Conservation (phyloP, 2,888 invertebrate genomes). For the Andrena trimmerana region DNA sequence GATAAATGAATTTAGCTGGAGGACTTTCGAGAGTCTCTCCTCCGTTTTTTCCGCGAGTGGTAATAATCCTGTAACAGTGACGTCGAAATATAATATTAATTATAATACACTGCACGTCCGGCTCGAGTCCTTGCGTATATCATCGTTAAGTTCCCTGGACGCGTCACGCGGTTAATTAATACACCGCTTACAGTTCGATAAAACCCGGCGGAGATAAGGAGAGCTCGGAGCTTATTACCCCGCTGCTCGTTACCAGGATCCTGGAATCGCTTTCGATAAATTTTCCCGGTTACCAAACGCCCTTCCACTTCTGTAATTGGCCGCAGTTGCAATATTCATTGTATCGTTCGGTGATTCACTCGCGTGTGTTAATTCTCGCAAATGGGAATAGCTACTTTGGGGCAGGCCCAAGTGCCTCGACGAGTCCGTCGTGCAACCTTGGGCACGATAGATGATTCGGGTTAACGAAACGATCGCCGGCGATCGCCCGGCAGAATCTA, state of each 20-base stretch:
- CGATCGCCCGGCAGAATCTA: background rate
- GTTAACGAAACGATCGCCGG: background rate
- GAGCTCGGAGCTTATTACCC: background rate
- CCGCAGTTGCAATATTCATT: background rate
- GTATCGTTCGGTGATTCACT: background rate
- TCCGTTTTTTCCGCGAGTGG: constrained; percentile 10
- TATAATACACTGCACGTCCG: background rate
- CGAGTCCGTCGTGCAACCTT: too few species aligned
- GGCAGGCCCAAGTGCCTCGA: too few species aligned
- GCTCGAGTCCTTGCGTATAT: constrained; percentile 21
- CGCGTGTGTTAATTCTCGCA: too few species aligned
- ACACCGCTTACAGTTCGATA: constrained; percentile 9
- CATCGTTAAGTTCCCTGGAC: background rate
- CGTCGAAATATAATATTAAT: constrained; percentile 31
- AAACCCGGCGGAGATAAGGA: background rate
- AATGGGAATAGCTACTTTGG: too few species aligned
- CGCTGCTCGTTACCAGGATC: background rate
- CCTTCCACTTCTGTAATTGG: background rate
- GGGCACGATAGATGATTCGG: background rate
- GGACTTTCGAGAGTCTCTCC: background rate
- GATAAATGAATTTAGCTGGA: constrained; percentile 23
- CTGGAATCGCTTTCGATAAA: constrained; percentile 3
- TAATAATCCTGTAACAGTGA: constrained; percentile 37
- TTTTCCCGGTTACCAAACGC: background rate
- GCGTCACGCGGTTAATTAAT: constrained; percentile 19